Evolutionary conservation across 2,113 vertebrate genomes (phyloP).

Genomic region (Galemys pyrenaicus): DNA sequence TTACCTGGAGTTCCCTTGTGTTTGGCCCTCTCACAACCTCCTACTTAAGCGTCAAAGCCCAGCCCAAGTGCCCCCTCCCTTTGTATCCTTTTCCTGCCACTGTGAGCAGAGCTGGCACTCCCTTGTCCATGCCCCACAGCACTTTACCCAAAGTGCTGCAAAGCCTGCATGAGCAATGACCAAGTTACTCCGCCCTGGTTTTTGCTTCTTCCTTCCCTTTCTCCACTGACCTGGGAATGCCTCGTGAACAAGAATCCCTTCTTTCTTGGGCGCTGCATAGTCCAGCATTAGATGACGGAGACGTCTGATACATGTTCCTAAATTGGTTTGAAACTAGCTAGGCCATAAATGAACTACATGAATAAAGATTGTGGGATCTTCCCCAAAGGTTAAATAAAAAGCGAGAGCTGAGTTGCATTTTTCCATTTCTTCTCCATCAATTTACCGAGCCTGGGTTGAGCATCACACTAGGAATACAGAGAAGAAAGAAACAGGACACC

Average conservation of each 20-base stretch:
- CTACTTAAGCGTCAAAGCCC: not conserved
- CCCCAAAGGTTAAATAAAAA: not conserved
- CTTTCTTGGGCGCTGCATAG: not conserved
- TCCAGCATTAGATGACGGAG: not conserved
- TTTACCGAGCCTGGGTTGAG: not conserved
- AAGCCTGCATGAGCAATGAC: not conserved
- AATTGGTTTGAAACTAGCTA: not conserved
- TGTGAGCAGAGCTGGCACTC: not conserved
- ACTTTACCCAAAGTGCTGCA: too few relatives aligned
- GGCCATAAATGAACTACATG: not conserved
- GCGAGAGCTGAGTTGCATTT: not conserved
- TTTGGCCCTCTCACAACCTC: too few relatives aligned
- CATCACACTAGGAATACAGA: not conserved
- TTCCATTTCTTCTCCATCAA: not conserved
- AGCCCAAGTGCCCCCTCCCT: not conserved
- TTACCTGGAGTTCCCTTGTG: not conserved
- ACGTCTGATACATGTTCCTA: too few relatives aligned
- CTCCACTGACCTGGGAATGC: too few relatives aligned
- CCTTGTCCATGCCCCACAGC: rapidly evolving
- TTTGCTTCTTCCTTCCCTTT: not conserved
- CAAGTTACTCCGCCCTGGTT: rapidly evolving
- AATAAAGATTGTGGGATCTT: not conserved
- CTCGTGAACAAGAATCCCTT: not conserved
- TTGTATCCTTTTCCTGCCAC: not conserved
- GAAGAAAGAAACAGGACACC: too few relatives aligned